Percentiles rank a stretch among this genome's conserved stretches.
phyloP scores from a whole-genome alignment of 2,797 vertebrate genomes.

The Poeciliopsis turneri region DNA sequence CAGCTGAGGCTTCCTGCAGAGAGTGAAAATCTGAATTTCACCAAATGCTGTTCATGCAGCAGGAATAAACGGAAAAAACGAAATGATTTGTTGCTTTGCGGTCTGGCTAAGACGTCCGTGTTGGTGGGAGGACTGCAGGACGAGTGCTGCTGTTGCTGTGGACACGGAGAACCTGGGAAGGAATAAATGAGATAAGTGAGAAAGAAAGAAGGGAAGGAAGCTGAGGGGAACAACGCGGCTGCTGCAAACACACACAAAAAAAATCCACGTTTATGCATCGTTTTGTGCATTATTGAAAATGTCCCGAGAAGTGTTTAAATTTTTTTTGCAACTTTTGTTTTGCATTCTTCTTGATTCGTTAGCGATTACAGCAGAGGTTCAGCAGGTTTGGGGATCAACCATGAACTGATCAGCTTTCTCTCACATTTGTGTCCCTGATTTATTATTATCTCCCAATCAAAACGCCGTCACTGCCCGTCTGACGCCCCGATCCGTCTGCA shows the following conservation, averaged over 20 bases:
- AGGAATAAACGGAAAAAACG: background rate
- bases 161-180: conserved; percentile 74
- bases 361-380: conserved; percentile 38
- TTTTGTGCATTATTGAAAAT: background rate
- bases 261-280: background rate
- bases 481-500: conserved; percentile 40
- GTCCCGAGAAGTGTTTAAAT: background rate
- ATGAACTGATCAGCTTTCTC: conserved; percentile 17
- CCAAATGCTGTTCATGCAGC: conserved; percentile 11
- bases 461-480: conserved; percentile 27
- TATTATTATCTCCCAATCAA: conserved; percentile 31
- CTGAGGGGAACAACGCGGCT: conserved; percentile 10
- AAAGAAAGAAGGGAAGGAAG: background rate
- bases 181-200: conserved; percentile 74
- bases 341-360: background rate
- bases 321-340: conserved; percentile 15
- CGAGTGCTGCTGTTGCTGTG: conserved; percentile 53
- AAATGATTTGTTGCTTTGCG: conserved; percentile 28
- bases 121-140: conserved; percentile 55
- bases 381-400: conserved; percentile 6
- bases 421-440: conserved; percentile 47
- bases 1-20: conserved; percentile 34
- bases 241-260: background rate
- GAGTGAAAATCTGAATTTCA: conserved; percentile 20
- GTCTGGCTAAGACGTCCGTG: conserved; percentile 43